These are phyloP conservation scores for Toxotes lorentzi DNA, from an alignment of 2,797 vertebrate genomes.

Conservation along the genomic window DNA sequence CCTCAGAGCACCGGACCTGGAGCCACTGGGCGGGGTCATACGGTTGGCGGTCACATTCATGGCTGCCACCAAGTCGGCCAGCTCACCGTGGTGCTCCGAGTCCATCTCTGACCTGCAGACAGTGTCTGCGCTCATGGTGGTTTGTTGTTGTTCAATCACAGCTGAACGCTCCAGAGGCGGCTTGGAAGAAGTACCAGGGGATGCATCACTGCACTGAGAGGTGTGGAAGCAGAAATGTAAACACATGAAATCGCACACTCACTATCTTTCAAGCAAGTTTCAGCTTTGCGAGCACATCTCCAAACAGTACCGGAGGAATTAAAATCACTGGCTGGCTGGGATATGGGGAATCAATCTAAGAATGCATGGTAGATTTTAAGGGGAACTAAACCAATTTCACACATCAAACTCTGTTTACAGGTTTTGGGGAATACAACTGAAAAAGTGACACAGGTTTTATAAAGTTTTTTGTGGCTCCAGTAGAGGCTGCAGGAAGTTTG, in stretches of 20 bases:
- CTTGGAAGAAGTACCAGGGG: slow-evolving; percentile 21
- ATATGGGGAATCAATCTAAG: too few species aligned
- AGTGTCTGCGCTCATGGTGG: slow-evolving; percentile 71
- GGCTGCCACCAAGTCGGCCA: slow-evolving; percentile 91
- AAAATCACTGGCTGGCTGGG: background rate
- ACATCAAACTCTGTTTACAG: too few species aligned
- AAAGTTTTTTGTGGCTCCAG: too few species aligned
- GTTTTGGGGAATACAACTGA: too few species aligned
- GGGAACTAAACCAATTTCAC: too few species aligned
- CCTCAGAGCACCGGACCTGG: slow-evolving; percentile 72
- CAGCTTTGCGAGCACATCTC: background rate
- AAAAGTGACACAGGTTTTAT: too few species aligned
- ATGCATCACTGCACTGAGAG: slow-evolving; percentile 59
- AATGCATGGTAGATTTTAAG: too few species aligned
- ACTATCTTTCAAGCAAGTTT: background rate
- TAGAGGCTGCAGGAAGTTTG: background rate
- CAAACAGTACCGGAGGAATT: too few species aligned
- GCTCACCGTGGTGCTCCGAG: slow-evolving; percentile 81
- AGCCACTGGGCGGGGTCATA: slow-evolving; percentile 72
- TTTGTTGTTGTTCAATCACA: slow-evolving; percentile 33
- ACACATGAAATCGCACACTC: background rate
- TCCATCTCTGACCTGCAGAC: slow-evolving; percentile 72
- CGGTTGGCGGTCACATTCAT: slow-evolving; percentile 85
- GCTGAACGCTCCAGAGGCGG: slow-evolving; percentile 11
- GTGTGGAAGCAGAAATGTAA: background rate